A percentile compares a stretch with the other conserved stretches of the same genome.
Conservation (phyloP, 2,113 vertebrate species). For the Echinops telfairi region DNA sequence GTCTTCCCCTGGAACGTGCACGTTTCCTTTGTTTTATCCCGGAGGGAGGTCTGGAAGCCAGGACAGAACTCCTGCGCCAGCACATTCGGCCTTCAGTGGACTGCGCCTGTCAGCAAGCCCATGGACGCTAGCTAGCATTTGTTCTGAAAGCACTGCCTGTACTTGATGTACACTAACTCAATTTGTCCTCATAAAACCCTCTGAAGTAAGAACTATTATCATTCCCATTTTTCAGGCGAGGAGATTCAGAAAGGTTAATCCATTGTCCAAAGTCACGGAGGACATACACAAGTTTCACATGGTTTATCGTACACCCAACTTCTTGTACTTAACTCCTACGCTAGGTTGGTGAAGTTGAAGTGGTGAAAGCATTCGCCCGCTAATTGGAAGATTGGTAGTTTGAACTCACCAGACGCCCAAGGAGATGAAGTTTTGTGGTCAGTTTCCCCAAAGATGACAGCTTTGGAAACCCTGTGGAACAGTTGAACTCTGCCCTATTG, state of each 20-base stretch:
- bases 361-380: not conserved
- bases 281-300: not conserved
- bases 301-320: not conserved
- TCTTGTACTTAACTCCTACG: not conserved
- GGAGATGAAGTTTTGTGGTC: not conserved
- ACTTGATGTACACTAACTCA: not conserved
- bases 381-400: not conserved
- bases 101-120: not conserved
- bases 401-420: not conserved
- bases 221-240: not conserved
- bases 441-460: not conserved
- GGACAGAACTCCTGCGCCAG: not conserved
- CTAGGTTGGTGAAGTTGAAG: not conserved
- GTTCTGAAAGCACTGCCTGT: constrained; percentile 28
- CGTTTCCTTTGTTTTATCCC: not conserved
- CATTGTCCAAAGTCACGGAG: not conserved
- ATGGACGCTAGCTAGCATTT: not conserved
- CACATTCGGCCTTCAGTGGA: not conserved
- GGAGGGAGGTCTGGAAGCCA: not conserved
- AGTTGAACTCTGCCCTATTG: not conserved
- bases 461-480: not conserved
- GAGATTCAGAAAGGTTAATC: constrained; percentile 8
- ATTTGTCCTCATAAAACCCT: constrained; percentile 28
- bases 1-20: not conserved
- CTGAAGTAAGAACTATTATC: not conserved